These are phyloP conservation scores for Smithornis capensis DNA, from an alignment of 2,113 vertebrate species.

Conservation along the genomic window DNA sequence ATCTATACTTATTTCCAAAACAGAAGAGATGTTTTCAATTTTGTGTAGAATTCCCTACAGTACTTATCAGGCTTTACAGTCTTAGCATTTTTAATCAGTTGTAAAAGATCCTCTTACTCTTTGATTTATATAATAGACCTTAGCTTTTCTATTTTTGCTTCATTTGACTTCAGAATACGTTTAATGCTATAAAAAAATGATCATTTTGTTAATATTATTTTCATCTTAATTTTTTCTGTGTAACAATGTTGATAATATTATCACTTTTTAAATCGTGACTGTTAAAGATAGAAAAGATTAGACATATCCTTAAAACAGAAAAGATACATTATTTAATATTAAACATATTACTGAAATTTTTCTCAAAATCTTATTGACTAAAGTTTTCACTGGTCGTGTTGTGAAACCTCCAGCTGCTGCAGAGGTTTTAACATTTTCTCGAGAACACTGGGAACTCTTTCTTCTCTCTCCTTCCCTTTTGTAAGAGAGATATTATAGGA, in stretches of 20 bases:
- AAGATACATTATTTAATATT: not conserved
- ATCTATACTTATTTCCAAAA: slow-evolving; percentile 23
- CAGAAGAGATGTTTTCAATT: slow-evolving; percentile 24
- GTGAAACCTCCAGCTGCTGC: not conserved
- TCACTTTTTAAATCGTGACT: not conserved
- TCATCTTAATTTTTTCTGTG: not conserved
- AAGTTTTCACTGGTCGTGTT: not conserved
- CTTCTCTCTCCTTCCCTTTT: not conserved
- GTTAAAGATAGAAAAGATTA: not conserved
- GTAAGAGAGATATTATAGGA: not conserved
- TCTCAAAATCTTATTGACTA: not conserved
- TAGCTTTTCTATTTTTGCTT: slow-evolving; percentile 35
- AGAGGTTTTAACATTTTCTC: not conserved
- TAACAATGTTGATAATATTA: not conserved
- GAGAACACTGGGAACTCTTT: not conserved
- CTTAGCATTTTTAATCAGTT: slow-evolving; percentile 40
- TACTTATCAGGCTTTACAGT: slow-evolving; percentile 23
- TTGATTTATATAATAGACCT: slow-evolving; percentile 27
- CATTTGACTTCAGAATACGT: slow-evolving; percentile 17
- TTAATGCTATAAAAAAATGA: not conserved
- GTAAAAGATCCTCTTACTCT: slow-evolving; percentile 32
- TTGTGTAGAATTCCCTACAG: not conserved
- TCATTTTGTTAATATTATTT: not conserved
- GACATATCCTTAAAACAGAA: not conserved
- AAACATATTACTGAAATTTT: not conserved